Base-by-base conservation (phyloP, 1,140 invertebrate genomes). In the Kradibia gibbosae region DNA sequence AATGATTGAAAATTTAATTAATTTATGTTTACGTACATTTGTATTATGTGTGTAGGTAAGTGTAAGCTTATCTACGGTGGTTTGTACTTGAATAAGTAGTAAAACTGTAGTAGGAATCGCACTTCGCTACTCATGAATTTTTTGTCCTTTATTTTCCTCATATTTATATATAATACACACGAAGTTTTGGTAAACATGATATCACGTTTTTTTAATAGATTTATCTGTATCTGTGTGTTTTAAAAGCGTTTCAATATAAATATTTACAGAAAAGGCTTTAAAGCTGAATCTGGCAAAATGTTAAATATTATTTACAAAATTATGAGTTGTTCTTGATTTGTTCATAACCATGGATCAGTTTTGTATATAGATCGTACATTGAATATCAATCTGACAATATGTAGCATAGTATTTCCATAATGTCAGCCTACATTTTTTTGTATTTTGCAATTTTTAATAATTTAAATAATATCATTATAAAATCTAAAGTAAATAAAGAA, bases 231-330 rank as follows among this genome's bases (percentile, higher is more conserved):
- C 39, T 8, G 31, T 76, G 31, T 83, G 25, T 39, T 15, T 20
- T 71, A n/a, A 80, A 73, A 74, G 55, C 67, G 22, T 73, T 73
- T 48, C 65, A 5, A 73, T 80, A 80, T 74, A 80, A 4, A 71
- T 80, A 80, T 80, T 80, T 80, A 80, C 78, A 80, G 67, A 70
- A 22, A 78, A 78, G 60, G 53, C 76, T 17, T 39, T 80, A 34
- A 80, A 80, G 78, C 78, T 80, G 13, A 28, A 80, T 80, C 78
- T 42, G 53, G 78, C 42, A 73, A 73, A 79, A 80, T 70, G 78
- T 80, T 55, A 80, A 80, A 73, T 80, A 67, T 78, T 78, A 80
- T 80, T 80, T 80, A 80, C 78, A 80, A 73, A 8, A 80, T 55
- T 57, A 72, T 57, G 53, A 79, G 67, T 55, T 73, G 55, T 65